phyloP scores from a whole-genome alignment of 2,113 vertebrate species.

The Passer domesticus region DNA sequence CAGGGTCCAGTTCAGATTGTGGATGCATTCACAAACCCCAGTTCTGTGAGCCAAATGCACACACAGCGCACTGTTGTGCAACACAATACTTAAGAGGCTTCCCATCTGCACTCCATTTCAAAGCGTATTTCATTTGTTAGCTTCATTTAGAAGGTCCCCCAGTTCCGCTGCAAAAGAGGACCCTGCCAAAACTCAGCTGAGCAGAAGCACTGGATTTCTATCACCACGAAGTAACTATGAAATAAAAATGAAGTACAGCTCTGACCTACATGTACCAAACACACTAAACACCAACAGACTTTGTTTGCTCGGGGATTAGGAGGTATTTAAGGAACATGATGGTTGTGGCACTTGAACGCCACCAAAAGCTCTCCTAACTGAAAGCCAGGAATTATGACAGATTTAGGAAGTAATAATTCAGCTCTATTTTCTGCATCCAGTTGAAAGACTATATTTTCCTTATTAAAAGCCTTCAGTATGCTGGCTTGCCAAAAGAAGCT shows the following conservation, averaged over 20 bases:
- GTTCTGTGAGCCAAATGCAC: background rate
- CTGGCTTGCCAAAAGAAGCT: slow-evolving; percentile 22
- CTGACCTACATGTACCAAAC: background rate
- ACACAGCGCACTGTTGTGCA: slow-evolving; percentile 11
- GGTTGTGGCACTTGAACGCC: background rate
- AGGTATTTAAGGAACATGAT: slow-evolving; percentile 41
- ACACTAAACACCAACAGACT: slow-evolving; percentile 16
- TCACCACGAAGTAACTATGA: background rate
- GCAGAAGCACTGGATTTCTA: background rate
- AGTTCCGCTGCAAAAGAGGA: slow-evolving; percentile 1
- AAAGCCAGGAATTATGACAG: background rate
- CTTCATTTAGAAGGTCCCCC: slow-evolving; percentile 33
- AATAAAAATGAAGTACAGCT: background rate
- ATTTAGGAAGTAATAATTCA: slow-evolving; percentile 39
- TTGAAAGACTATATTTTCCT: background rate
- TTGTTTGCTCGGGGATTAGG: background rate
- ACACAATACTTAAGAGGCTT: slow-evolving; percentile 29
- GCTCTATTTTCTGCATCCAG: slow-evolving; percentile 21
- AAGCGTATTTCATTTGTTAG: slow-evolving; percentile 65
- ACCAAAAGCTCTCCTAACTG: background rate
- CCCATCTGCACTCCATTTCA: slow-evolving; percentile 60
- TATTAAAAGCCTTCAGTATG: background rate
- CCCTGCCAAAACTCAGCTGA: slow-evolving; percentile 33
- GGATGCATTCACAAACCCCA: background rate
- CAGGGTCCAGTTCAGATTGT: background rate